These are phyloP conservation scores for Trachemys scripta DNA, from an alignment of 2,113 vertebrate genomes.

Conservation along the genomic window DNA sequence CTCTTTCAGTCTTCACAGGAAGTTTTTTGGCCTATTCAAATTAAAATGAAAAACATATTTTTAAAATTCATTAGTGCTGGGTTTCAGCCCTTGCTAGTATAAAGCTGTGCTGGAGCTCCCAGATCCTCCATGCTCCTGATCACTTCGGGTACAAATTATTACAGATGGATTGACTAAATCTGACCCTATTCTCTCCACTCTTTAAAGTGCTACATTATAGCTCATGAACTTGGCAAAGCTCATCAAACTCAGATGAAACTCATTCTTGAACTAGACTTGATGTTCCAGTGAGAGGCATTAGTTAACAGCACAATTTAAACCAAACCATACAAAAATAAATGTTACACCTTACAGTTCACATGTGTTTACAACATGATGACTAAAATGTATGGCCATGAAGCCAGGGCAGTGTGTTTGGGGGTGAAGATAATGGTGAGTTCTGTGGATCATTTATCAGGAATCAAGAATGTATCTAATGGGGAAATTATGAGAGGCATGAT, in stretches of 20 bases:
- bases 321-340: neutral
- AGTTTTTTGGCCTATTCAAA: neutral
- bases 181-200: neutral
- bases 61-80: neutral
- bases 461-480: neutral
- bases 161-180: neutral
- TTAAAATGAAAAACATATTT: neutral
- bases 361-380: neutral
- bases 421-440: accelerated
- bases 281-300: neutral
- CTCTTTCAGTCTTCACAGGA: neutral
- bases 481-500: neutral
- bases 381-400: neutral
- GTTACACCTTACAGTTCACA: neutral
- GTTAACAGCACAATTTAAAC: neutral
- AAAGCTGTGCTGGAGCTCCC: neutral
- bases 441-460: neutral
- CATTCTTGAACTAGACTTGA: neutral
- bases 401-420: neutral
- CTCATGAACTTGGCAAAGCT: neutral
- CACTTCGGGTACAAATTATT: neutral
- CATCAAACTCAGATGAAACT: neutral
- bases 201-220: neutral
- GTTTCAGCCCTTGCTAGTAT: neutral
- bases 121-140: neutral